Base-by-base conservation (phyloP, 1,140 invertebrate genomes). In the Drosophila repletoides region DNA sequence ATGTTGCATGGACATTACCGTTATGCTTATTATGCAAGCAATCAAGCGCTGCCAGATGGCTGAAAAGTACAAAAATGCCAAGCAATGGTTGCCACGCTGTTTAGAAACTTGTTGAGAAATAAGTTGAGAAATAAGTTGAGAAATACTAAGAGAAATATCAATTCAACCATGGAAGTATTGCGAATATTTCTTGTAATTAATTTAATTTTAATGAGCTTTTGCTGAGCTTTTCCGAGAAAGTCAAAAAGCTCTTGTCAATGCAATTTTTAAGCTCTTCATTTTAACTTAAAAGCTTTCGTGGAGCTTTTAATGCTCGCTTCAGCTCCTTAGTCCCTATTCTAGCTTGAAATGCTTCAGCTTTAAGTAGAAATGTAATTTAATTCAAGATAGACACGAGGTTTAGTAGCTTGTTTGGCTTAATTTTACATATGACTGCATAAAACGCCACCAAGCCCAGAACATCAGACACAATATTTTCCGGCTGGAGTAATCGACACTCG, bases 1-100 rank as follows among this genome's bases (percentile, higher is more conserved):
- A 79, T 79, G 76, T 79, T 80, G 76, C 71, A 66, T 31, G 55
- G 40, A 61, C 71, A 80, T 74, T 56, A 80, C 52, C 52, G 28
- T 74, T 59, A 58, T 51, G 51, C 40, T 19, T 53, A 22, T 7
- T 26, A 3, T 34, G 38, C 31, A 58, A 7, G 38, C 40, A 28
- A 38, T 48, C 33, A 40, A 65, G 34, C 24, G 40, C 24, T 43
- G 56, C 45, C 45, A 45, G 56, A 38, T 67, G 55, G 12, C 12
- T 6, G 22, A 15, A 51, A 60, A 43, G 46, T 22, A 10, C n/a
- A 14, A 34, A 28, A 19, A 24, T 7, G 22, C 12, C 2, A 12
- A 33, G 5, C 17, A 2, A 24, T 9, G 0, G 10, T 15, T 40
- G 17, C 1, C 15, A 41, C 7, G 14, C 40, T 10, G 15, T 9